Conservation (phyloP, 92 coral and sea anemone genomes). For the Muricea muricata region DNA sequence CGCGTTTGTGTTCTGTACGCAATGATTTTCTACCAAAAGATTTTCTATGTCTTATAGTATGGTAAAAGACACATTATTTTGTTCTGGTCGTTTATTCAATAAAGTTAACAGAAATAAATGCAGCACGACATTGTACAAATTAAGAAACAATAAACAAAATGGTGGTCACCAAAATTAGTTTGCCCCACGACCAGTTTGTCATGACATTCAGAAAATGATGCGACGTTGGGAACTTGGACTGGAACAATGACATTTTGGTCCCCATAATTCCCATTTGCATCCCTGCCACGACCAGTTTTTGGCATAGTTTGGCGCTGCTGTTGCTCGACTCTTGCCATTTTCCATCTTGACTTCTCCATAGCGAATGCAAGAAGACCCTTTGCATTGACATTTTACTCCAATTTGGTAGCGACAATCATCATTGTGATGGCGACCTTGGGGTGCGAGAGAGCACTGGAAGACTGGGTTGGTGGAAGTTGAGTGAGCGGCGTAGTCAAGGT, state of each 20-base stretch:
- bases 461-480: neutral
- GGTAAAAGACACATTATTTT: too few relatives aligned
- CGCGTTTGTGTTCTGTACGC: too few relatives aligned
- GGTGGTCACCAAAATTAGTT: too few relatives aligned
- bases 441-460: slow-evolving; percentile 32
- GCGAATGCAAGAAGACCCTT: slow-evolving; percentile 26
- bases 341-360: neutral
- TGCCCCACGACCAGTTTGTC: neutral
- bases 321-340: neutral
- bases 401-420: slow-evolving; percentile 21
- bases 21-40: too few relatives aligned
- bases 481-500: neutral
- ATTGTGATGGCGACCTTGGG: slow-evolving; percentile 23
- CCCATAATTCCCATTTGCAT: slow-evolving; percentile 27
- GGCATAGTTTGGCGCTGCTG: neutral
- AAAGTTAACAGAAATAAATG: too few relatives aligned
- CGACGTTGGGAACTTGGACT: neutral
- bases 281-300: slow-evolving; percentile 22
- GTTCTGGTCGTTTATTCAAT: too few relatives aligned
- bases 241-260: slow-evolving; percentile 6
- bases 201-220: slow-evolving; percentile 5
- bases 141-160: too few relatives aligned
- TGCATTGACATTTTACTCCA: slow-evolving; percentile 1
- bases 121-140: too few relatives aligned
- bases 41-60: too few relatives aligned